Evolutionary conservation across 2,888 invertebrate genomes (phyloP).

Genomic region (Drosophila suboccidentalis): DNA sequence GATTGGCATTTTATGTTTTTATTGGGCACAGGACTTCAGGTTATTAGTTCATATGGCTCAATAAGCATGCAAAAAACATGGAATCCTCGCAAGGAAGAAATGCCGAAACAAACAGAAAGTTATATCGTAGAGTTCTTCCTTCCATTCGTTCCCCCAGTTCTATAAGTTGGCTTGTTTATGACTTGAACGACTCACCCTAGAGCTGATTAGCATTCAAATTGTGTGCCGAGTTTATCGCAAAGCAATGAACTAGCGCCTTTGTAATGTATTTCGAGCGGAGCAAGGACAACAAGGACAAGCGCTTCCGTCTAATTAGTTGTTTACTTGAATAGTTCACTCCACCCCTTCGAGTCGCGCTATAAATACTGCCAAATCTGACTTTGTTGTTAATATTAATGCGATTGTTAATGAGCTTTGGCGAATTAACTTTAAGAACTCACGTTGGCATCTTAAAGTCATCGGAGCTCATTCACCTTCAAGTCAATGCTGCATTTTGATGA

Average conservation of each 20-base stretch:
- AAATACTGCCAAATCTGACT: slow-evolving; percentile 64
- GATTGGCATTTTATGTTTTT: slow-evolving; percentile 81
- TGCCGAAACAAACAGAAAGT: slow-evolving; percentile 23
- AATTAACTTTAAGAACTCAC: slow-evolving; percentile 8
- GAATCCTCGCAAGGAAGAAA: slow-evolving; percentile 51
- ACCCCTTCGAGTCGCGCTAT: slow-evolving; percentile 42
- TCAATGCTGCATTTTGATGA: slow-evolving; percentile 49
- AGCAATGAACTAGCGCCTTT: slow-evolving; percentile 79
- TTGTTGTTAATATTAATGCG: slow-evolving; percentile 57
- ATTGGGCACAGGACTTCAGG: slow-evolving; percentile 74
- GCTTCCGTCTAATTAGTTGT: slow-evolving; percentile 72
- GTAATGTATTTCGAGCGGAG: slow-evolving; percentile 58
- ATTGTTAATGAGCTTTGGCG: slow-evolving; percentile 63
- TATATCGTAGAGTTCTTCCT: slow-evolving; percentile 4
- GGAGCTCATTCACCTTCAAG: slow-evolving; percentile 42
- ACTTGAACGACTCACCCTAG: slow-evolving; percentile 3
- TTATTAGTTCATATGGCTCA: slow-evolving; percentile 76
- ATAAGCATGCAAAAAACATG: slow-evolving; percentile 69
- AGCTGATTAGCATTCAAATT: slow-evolving; percentile 80
- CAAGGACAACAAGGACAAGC: slow-evolving; percentile 41
- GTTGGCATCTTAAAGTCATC: slow-evolving; percentile 8
- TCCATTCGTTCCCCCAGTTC: slow-evolving; percentile 18
- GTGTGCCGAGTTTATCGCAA: slow-evolving; percentile 81
- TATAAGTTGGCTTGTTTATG: slow-evolving; percentile 60
- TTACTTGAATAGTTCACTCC: slow-evolving; percentile 65